Percentiles rank a stretch among this genome's conserved stretches.
phyloP scores from a whole-genome alignment of 2,797 vertebrate genomes.

The Sparus aurata region DNA sequence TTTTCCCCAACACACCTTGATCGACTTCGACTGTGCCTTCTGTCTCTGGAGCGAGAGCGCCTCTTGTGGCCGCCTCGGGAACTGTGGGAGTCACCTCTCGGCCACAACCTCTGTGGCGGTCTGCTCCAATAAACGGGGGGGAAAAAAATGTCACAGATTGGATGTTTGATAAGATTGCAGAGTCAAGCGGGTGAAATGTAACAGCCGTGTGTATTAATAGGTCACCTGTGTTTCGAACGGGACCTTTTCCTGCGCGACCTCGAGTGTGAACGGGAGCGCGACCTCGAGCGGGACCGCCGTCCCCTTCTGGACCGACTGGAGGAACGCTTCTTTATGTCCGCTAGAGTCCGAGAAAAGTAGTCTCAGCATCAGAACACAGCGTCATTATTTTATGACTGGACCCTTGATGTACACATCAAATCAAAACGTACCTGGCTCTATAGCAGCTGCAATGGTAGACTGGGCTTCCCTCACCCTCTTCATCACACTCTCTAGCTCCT shows the following conservation, averaged over 20 bases:
- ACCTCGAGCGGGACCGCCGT: slow-evolving; percentile 86
- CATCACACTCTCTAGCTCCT: slow-evolving; percentile 98
- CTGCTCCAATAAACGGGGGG: slow-evolving; percentile 79
- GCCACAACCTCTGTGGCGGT: slow-evolving; percentile 85
- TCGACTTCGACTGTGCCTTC: slow-evolving; percentile 87
- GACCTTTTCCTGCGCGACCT: slow-evolving; percentile 90
- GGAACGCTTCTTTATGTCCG: slow-evolving; percentile 82
- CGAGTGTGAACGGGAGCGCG: slow-evolving; percentile 89
- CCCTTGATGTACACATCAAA: neutral
- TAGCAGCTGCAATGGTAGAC: slow-evolving; percentile 96
- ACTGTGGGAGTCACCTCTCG: slow-evolving; percentile 85
- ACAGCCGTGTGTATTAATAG: fast-evolving
- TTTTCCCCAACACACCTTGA: slow-evolving; percentile 85
- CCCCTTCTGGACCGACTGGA: slow-evolving; percentile 70
- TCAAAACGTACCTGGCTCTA: slow-evolving; percentile 90
- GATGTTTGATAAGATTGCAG: neutral
- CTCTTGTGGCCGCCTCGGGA: slow-evolving; percentile 89
- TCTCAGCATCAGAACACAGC: neutral
- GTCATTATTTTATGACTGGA: neutral
- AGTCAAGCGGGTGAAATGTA: neutral
- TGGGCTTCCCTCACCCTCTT: slow-evolving; percentile 97
- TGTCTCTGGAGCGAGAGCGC: slow-evolving; percentile 90
- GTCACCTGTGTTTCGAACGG: slow-evolving; percentile 92
- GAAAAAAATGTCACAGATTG: neutral
- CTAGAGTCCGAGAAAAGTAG: neutral